A percentile compares a stretch with the other conserved stretches of the same genome.
Conservation (phyloP, 2,888 invertebrate species). For the Drosophila monieri region DNA sequence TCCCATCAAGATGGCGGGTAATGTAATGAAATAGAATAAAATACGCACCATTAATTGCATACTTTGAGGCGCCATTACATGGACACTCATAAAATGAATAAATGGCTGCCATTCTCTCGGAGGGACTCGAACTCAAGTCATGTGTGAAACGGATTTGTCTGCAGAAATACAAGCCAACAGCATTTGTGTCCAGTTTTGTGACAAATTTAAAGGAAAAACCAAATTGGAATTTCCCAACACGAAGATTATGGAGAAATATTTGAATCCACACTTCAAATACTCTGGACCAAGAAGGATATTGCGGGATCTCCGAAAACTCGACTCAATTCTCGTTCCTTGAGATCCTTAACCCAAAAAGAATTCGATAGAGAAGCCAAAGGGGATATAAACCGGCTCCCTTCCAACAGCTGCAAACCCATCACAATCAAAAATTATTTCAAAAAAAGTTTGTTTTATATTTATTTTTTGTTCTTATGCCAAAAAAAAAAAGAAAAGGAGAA, state of each 20-base stretch:
- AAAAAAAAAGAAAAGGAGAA: slow-evolving; percentile 21
- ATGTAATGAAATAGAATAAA: slow-evolving; percentile 24
- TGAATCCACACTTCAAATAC: too few relatives aligned
- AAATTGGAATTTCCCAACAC: not conserved
- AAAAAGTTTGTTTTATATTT: slow-evolving; percentile 35
- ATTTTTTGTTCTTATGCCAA: slow-evolving; percentile 33
- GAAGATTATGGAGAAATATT: not conserved
- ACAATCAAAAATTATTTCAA: slow-evolving; percentile 25
- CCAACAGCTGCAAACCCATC: slow-evolving; percentile 64
- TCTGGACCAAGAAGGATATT: slow-evolving; percentile 10
- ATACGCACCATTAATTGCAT: slow-evolving; percentile 57
- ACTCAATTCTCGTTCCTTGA: slow-evolving; percentile 3
- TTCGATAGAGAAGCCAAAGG: slow-evolving; percentile 17
- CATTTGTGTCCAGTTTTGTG: slow-evolving; percentile 7
- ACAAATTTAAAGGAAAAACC: slow-evolving; percentile 2
- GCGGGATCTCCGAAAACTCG: not conserved
- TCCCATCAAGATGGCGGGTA: slow-evolving; percentile 5
- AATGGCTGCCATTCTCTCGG: slow-evolving; percentile 1
- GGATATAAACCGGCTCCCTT: slow-evolving; percentile 62
- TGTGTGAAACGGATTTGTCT: slow-evolving; percentile 40
- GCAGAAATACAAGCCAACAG: not conserved
- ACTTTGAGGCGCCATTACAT: slow-evolving; percentile 43
- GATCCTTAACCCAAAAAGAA: slow-evolving; percentile 3
- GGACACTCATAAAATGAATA: slow-evolving; percentile 42
- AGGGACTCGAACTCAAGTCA: slow-evolving; percentile 23